Evolutionary conservation across 2,797 vertebrate genomes (phyloP).

Genomic region (Eospalax fontanierii): DNA sequence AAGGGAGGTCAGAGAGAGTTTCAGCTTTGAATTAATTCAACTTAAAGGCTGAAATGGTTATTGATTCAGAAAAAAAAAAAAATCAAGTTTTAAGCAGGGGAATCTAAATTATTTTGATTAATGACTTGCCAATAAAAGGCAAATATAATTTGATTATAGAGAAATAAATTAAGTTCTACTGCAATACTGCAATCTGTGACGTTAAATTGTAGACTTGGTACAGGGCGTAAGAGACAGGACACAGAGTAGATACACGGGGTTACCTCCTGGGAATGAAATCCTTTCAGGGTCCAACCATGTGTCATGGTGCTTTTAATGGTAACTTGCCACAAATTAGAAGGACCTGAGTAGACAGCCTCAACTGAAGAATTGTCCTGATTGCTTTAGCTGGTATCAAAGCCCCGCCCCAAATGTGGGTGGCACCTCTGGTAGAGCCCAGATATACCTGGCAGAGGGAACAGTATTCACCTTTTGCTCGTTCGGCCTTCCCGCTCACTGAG

Average conservation of each 20-base stretch:
- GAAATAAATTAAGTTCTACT: constrained; percentile 30
- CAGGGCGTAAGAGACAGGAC: background rate
- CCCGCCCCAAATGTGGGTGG: too few species aligned
- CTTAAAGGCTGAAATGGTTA: constrained; percentile 32
- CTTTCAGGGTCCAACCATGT: too few species aligned
- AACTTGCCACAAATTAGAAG: too few species aligned
- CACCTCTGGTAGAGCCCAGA: too few species aligned
- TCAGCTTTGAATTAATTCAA: constrained; percentile 29
- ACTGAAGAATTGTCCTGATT: too few species aligned
- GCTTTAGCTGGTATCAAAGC: too few species aligned
- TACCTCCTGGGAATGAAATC: background rate
- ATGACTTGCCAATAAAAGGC: background rate
- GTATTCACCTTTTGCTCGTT: too few species aligned
- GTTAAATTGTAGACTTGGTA: constrained; percentile 5
- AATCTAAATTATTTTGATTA: constrained; percentile 50
- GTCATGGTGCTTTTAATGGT: too few species aligned
- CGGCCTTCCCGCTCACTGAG: too few species aligned
- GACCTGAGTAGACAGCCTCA: too few species aligned
- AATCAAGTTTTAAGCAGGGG: constrained; percentile 58
- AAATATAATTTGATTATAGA: constrained; percentile 49
- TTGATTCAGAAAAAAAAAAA: constrained; percentile 14
- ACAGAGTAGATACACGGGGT: background rate
- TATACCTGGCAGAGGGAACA: too few species aligned
- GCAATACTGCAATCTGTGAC: background rate
- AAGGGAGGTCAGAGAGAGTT: background rate